These are phyloP conservation scores for Drosophila dunni DNA, from an alignment of 1,140 invertebrate species.

Conservation along the genomic window DNA sequence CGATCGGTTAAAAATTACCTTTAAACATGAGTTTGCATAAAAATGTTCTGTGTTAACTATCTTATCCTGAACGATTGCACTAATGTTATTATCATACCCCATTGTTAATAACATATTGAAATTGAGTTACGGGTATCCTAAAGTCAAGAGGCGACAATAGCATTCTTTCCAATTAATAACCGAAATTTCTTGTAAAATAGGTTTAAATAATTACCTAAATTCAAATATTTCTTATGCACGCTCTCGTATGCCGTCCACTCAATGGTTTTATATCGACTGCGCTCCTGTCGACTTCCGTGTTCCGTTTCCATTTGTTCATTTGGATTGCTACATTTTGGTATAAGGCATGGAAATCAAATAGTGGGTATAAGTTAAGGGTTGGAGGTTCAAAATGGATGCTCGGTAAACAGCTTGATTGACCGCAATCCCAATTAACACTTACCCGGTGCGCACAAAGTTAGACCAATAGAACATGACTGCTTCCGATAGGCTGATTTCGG, in stretches of 20 bases:
- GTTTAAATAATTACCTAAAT: slow-evolving; percentile 88
- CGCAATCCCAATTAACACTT: slow-evolving; percentile 79
- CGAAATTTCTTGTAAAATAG: neutral
- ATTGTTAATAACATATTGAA: too few relatives aligned
- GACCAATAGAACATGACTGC: slow-evolving; percentile 97
- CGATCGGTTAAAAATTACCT: too few relatives aligned
- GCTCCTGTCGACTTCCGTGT: slow-evolving; percentile 89
- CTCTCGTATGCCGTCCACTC: slow-evolving; percentile 96
- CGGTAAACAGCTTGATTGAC: neutral
- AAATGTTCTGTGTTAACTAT: too few relatives aligned
- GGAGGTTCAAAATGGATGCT: neutral
- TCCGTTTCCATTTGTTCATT: slow-evolving; percentile 91
- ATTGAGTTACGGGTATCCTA: too few relatives aligned
- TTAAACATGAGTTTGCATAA: too few relatives aligned
- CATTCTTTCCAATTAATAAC: neutral
- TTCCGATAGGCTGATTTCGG: slow-evolving; percentile 95
- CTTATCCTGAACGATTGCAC: too few relatives aligned
- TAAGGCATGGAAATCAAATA: slow-evolving; percentile 1
- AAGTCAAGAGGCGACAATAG: too few relatives aligned
- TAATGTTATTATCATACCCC: too few relatives aligned
- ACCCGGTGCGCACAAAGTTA: slow-evolving; percentile 99
- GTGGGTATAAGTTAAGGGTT: neutral
- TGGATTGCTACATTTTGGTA: slow-evolving; percentile 89
- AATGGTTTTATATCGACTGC: slow-evolving; percentile 92
- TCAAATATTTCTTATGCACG: slow-evolving; percentile 96